Percentiles rank a stretch among this genome's conserved stretches.
phyloP scores from a whole-genome alignment of 2,113 vertebrate genomes.

The Antechinus flavipes region DNA sequence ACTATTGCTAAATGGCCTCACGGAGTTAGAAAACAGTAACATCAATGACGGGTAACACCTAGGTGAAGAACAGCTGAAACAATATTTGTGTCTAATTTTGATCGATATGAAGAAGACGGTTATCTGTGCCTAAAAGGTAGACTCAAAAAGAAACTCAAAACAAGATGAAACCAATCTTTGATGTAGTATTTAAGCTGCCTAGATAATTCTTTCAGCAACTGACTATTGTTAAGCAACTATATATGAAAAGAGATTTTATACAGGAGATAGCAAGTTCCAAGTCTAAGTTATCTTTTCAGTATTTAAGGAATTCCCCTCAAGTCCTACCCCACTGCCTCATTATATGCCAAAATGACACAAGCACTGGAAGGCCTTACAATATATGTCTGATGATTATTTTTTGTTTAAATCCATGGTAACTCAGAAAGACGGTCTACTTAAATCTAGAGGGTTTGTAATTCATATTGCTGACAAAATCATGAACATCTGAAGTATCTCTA shows the following conservation, averaged over 20 bases:
- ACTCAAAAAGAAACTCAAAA: constrained; percentile 23
- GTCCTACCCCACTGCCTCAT: neutral
- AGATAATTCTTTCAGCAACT: neutral
- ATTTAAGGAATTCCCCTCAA: neutral
- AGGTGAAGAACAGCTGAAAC: neutral
- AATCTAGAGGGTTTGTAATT: neutral
- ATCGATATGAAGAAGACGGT: neutral
- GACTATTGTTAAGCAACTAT: neutral
- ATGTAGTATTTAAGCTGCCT: neutral
- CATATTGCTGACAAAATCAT: neutral
- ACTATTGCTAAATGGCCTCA: neutral
- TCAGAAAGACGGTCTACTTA: neutral
- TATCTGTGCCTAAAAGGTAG: neutral
- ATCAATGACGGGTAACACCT: neutral
- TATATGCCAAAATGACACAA: neutral
- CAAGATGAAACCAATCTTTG: neutral
- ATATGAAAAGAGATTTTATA: constrained; percentile 5
- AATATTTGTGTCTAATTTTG: neutral
- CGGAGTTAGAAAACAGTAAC: neutral
- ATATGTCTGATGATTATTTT: neutral
- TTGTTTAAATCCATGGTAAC: neutral
- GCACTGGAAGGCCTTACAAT: neutral
- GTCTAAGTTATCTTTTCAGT: neutral
- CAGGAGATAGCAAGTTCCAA: constrained; percentile 7
- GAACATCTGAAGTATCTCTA: neutral